Evolutionary conservation across 2,888 invertebrate genomes (phyloP), one percentile per base, ranked within the genome.

Genomic region (Anagyrus pseudococci): DNA sequence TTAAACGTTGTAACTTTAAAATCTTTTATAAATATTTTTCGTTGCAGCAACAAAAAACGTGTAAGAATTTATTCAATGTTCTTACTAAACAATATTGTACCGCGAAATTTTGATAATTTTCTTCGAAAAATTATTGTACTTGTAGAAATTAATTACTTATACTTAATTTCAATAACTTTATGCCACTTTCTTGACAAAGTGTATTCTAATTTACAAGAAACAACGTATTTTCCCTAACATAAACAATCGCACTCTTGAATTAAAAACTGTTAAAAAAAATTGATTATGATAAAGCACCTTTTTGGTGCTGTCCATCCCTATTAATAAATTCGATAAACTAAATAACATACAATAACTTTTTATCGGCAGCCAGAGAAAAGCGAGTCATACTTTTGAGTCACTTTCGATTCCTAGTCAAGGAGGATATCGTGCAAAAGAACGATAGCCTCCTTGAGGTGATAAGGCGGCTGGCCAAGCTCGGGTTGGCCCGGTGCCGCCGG

Each of bases 401-500:
- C n/a, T n/a, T n/a, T n/a, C n/a, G 33, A 10, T 6, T 48, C 44
- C 2, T 15, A 20, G 2, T 59, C 58, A 2, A 56, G 59, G 10
- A 62, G 26, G 4, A 62, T 19, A 23, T 66, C 63, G 20, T 25
- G 59, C 17, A 66, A 26, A 0, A 66, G 46, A 17, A 66, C 57
- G 10, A 62, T 17, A 4, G 63, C 59, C 25, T 66, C 58, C n/a
- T 46, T 59, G 10, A 43, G 55, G 33, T 48, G 40, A 22, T 19
- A 40, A 43, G 10, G 37, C n/a, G 23, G 20, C 53, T 10, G 41
- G 48, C 20, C 41, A 13, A 46, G 52, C 17, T 19, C 2, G 10
- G 33, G n/a, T 41, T 17, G 58, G 43, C 66, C 40, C 52, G 50
- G n/a, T 10, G 57, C 54, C 6, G n/a, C 2, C 37, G 72, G 79